A percentile compares a stretch with the other conserved stretches of the same genome.
phyloP scores from a whole-genome alignment of 2,888 invertebrate genomes.

The Phortica magna region DNA sequence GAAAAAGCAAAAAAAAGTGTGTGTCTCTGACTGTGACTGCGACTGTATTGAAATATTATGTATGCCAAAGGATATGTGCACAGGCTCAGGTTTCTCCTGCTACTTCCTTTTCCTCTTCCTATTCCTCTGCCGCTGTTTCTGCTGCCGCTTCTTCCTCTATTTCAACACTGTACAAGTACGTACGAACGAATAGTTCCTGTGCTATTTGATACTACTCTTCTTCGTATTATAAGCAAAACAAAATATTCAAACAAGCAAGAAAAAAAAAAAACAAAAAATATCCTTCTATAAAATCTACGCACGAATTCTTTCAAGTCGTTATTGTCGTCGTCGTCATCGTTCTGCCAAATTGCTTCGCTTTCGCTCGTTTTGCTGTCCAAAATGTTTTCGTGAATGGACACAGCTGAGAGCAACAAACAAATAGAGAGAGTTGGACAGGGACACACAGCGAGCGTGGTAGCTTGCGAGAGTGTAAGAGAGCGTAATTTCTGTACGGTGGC shows the following conservation, averaged over 20 bases:
- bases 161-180: background rate
- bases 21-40: slow-evolving; percentile 32
- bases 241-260: background rate
- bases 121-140: background rate
- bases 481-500: slow-evolving; percentile 13
- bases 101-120: background rate
- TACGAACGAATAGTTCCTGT: background rate
- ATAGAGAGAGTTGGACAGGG: background rate
- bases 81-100: slow-evolving; percentile 8
- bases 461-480: background rate
- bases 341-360: background rate
- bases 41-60: slow-evolving; percentile 30
- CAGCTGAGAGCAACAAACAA: slow-evolving; percentile 15
- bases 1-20: background rate
- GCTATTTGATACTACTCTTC: slow-evolving; percentile 1
- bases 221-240: slow-evolving; percentile 1
- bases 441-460: background rate
- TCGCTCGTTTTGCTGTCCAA: background rate
- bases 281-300: slow-evolving; percentile 4
- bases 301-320: slow-evolving; percentile 9
- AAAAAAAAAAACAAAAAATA: background rate
- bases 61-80: slow-evolving; percentile 42
- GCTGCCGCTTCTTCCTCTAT: background rate
- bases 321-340: background rate
- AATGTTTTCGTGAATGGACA: slow-evolving; percentile 6